Evolutionary conservation across 2,797 vertebrate genomes (phyloP).

Genomic region (Syngnathus acus): DNA sequence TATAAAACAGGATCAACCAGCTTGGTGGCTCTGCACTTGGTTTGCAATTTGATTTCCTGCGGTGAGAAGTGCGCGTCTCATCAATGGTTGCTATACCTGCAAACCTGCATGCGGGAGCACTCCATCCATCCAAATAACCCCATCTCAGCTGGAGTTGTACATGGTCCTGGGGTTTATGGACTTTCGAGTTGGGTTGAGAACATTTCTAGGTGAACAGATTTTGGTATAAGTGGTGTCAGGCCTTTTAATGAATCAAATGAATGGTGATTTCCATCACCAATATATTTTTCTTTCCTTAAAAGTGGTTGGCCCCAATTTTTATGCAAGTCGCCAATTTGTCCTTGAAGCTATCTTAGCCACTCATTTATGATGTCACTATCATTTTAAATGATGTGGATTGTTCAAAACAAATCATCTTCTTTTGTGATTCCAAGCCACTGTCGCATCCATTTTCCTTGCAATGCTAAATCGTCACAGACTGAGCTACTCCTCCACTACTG

Average conservation of each 20-base stretch:
- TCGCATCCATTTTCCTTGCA: not conserved
- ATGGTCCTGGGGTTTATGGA: not conserved
- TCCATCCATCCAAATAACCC: not conserved
- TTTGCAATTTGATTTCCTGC: constrained; percentile 4
- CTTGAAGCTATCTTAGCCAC: not conserved
- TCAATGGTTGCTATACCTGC: not conserved
- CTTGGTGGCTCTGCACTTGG: not conserved
- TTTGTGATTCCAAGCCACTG: not conserved
- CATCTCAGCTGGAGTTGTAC: not conserved
- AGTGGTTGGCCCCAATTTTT: too few relatives aligned
- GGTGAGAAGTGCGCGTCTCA: not conserved
- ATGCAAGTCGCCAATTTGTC: not conserved
- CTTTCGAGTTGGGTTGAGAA: not conserved
- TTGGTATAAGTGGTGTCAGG: not conserved
- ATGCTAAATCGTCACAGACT: not conserved
- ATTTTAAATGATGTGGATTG: not conserved
- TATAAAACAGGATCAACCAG: not conserved
- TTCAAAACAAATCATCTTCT: not conserved
- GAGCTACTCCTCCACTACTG: constrained; percentile 12
- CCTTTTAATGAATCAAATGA: not conserved
- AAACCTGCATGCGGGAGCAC: not conserved
- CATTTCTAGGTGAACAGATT: not conserved
- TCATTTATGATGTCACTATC: not conserved
- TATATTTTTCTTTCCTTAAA: not conserved
- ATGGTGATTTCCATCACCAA: not conserved